Base-by-base conservation (phyloP, 2,888 invertebrate species). In the Seira sanloemensis region DNA sequence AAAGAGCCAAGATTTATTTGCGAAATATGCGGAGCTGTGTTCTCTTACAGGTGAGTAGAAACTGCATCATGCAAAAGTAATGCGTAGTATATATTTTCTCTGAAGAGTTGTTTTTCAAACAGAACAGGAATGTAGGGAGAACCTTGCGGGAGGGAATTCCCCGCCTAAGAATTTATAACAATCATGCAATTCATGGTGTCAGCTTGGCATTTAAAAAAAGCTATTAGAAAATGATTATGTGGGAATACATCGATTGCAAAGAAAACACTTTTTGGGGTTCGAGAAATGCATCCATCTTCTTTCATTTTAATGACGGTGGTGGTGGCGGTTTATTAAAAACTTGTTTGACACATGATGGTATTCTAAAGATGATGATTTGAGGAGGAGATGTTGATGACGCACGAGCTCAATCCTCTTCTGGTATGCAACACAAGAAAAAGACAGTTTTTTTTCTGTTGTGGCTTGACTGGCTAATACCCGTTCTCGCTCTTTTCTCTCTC, bases 1-100 rank as follows among this genome's bases (percentile, higher is more conserved):
- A 88, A 88, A 78, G 77, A 87, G 16, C 83, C 85, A 9, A 81
- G 85, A 81, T 88, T 84, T 74, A 84, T 85, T 75, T 89, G 89
- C 80, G 86, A 88, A 71, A 87, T 88, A 69, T 89, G 89, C 75
- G 87, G 87, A 73, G 87, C 84, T 16, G 81, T 83, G 54, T 89
- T 89, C 78, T 87, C 86, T 16, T 89, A 88, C 77, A 86, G 89
- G 89, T 89, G 84, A 88, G 87, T 87, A 79, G 50, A 50, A 50
- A 50, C 50, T 50, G 12, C n/a, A 37, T 62, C n/a, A 62, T 18
- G n/a, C 18, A 65, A 23, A 65, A 65, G 19, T 65, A 65, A 65
- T 24, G 21, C 65, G 21, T 65, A 23, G 24, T 65, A 62, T 46
- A 46, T 46, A 12, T 46, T 46, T 75, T 68, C 21, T 50, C n/a